phyloP scores from a whole-genome alignment of 1,140 invertebrate genomes.

The Hycleus cichorii region DNA sequence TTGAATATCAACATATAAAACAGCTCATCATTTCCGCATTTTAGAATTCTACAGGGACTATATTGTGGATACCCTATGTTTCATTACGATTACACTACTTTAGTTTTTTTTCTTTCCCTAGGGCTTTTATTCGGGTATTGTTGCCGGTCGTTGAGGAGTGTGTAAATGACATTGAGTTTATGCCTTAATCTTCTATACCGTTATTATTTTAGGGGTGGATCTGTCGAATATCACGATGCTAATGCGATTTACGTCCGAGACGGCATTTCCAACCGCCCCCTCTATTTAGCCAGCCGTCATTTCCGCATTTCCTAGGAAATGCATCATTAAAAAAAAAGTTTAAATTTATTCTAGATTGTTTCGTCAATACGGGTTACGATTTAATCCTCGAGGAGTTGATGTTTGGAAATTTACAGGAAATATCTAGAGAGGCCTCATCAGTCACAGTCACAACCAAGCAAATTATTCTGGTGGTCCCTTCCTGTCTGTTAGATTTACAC shows the following conservation, averaged over 20 bases:
- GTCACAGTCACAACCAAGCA: constrained; percentile 32
- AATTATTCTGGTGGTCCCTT: constrained; percentile 33
- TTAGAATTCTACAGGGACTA: no score
- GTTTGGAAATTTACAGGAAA: constrained; percentile 21
- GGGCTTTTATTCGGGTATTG: no score
- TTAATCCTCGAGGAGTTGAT: constrained; percentile 12
- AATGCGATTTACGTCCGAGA: constrained; percentile 1
- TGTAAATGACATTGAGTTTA: not conserved
- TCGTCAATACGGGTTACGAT: not conserved
- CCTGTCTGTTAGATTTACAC: constrained; percentile 32
- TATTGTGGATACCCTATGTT: no score
- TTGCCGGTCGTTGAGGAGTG: no score
- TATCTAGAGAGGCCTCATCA: constrained; percentile 30
- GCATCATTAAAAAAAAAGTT: not conserved
- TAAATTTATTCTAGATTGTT: not conserved
- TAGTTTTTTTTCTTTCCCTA: no score
- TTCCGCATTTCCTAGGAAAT: not conserved
- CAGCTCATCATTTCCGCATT: no score
- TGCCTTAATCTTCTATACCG: not conserved
- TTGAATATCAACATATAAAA: no score
- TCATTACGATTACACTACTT: no score
- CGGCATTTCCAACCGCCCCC: no score
- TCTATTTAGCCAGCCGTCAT: no score
- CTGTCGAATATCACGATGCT: constrained; percentile 1
- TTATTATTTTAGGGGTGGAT: constrained; percentile 13